phyloP scores from a whole-genome alignment of 2,113 vertebrate species.

The Muntiacus reevesi region DNA sequence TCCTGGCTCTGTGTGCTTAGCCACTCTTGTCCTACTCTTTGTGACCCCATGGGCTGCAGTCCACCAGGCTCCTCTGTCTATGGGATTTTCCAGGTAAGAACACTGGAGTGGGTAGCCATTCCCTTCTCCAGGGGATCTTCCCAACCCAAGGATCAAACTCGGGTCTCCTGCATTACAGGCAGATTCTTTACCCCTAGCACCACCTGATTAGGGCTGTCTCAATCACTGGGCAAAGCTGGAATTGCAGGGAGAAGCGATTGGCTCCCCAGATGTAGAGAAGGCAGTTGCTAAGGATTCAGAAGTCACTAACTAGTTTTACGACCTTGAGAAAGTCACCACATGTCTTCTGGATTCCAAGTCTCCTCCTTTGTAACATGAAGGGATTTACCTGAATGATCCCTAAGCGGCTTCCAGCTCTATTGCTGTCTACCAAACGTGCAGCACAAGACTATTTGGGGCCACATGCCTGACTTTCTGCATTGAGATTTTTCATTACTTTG shows the following conservation, averaged over 20 bases:
- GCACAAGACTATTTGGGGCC: not conserved
- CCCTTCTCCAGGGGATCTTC: not conserved
- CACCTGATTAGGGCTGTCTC: not conserved
- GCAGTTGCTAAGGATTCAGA: not conserved
- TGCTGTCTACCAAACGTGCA: not conserved
- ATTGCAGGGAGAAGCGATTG: not conserved
- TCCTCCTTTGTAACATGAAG: not conserved
- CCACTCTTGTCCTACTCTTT: not conserved
- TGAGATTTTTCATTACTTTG: conserved; percentile 25
- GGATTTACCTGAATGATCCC: not conserved
- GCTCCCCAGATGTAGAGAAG: not conserved
- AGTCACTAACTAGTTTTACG: not conserved
- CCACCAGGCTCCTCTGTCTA: not conserved
- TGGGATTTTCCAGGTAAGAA: not conserved
- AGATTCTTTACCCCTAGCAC: not conserved
- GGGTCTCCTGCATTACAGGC: not conserved
- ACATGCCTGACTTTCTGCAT: not conserved
- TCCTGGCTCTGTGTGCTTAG: not conserved
- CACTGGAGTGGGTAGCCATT: not conserved
- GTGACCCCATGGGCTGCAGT: accelerated
- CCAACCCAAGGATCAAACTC: not conserved
- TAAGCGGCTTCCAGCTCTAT: not conserved
- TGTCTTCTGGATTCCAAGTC: not conserved
- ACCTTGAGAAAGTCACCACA: conserved; percentile 38
- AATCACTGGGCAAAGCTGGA: not conserved